Percentiles rank a stretch among this genome's conserved stretches.
These are phyloP conservation scores for Flexamia atlantica DNA, from an alignment of 2,888 invertebrate genomes.

Conservation along the genomic window DNA sequence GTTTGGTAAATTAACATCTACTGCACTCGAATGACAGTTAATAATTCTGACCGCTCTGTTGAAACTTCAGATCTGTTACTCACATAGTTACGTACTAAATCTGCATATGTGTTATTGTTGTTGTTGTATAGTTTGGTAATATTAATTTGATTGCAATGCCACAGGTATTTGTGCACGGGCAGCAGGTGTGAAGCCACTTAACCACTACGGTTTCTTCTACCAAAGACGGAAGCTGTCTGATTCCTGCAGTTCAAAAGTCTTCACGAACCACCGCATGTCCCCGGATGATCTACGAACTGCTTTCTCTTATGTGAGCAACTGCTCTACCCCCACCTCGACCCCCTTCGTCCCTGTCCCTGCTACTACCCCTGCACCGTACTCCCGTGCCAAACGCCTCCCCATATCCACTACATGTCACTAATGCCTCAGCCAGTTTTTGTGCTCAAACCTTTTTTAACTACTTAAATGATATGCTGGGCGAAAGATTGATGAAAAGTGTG, in stretches of 20 bases:
- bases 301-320: slow-evolving; percentile 71
- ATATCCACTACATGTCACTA: slow-evolving; percentile 36
- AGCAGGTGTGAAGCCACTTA: slow-evolving; percentile 79
- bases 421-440: slow-evolving; percentile 1
- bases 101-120: no score
- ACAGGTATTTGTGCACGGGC: slow-evolving; percentile 81
- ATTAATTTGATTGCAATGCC: no score
- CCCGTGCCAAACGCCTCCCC: slow-evolving; percentile 30
- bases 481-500: no score
- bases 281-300: slow-evolving; percentile 71
- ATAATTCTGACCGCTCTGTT: no score
- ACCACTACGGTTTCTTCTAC: slow-evolving; percentile 83
- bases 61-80: no score
- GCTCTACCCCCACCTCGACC: slow-evolving; percentile 69
- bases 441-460: slow-evolving; percentile 21
- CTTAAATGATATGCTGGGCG: background rate
- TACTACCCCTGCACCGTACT: slow-evolving; percentile 50
- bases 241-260: slow-evolving; percentile 71
- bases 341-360: slow-evolving; percentile 67
- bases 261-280: slow-evolving; percentile 79
- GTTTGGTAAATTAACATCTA: no score
- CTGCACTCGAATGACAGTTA: no score
- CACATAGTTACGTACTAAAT: no score
- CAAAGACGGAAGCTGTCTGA: slow-evolving; percentile 73
- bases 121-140: no score